phyloP scores from a whole-genome alignment of 2,113 vertebrate species.

The Nanorana parkeri region DNA sequence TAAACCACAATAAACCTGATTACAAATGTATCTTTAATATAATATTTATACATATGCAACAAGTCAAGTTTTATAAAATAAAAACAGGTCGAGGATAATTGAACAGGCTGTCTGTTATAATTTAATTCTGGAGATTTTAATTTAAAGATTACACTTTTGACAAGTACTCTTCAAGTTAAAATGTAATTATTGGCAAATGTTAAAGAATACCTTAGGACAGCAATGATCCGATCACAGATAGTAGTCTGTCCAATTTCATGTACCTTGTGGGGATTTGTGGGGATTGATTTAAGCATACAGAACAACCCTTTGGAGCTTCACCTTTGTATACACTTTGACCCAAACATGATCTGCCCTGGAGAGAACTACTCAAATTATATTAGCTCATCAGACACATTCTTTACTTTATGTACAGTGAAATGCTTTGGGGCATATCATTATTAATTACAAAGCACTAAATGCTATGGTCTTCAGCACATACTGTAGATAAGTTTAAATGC shows the following conservation, averaged over 20 bases:
- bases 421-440: constrained; percentile 6
- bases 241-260: constrained; percentile 3
- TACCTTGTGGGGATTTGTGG: constrained; percentile 18
- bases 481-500: neutral
- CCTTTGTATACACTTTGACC: constrained; percentile 32
- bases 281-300: constrained; percentile 13
- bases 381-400: constrained; percentile 39
- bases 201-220: constrained; percentile 26
- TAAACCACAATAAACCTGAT: too few species aligned
- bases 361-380: constrained; percentile 22
- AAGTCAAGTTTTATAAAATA: too few species aligned
- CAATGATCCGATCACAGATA: constrained; percentile 23
- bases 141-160: neutral
- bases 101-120: too few species aligned
- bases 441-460: constrained; percentile 36
- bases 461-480: constrained; percentile 6
- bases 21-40: too few species aligned
- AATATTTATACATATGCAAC: too few species aligned
- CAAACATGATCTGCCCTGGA: constrained; percentile 13
- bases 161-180: neutral
- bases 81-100: too few species aligned
- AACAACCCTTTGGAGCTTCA: constrained; percentile 9
- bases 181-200: constrained; percentile 11
- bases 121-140: neutral
- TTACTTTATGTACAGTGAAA: constrained; percentile 23